These are phyloP conservation scores for Microctenopoma steveboyesi DNA, from an alignment of 2,797 vertebrate species.

Conservation along the genomic window DNA sequence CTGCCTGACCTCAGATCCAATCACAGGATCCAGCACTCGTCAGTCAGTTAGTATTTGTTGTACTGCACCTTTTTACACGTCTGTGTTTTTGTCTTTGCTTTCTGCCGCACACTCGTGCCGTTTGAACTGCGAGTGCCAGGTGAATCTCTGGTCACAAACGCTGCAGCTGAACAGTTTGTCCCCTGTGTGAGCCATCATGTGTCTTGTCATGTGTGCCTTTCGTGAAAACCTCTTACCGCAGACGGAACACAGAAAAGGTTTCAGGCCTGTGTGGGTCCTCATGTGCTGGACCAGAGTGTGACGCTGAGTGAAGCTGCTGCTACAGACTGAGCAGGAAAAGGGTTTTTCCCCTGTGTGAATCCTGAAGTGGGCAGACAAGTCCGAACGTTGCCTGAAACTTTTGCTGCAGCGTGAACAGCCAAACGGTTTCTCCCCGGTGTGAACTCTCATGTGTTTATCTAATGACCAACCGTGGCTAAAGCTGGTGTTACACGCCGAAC, in stretches of 20 bases:
- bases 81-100: neutral
- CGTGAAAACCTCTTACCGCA: neutral
- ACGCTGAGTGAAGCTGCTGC: slow-evolving; percentile 3
- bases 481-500: slow-evolving; percentile 8
- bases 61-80: too few relatives aligned
- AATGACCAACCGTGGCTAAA: slow-evolving; percentile 31
- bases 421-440: slow-evolving; percentile 15
- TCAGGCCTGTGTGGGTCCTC: neutral
- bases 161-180: neutral
- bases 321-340: slow-evolving; percentile 5
- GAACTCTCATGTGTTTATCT: slow-evolving; percentile 27
- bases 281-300: slow-evolving; percentile 24
- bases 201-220: slow-evolving; percentile 2
- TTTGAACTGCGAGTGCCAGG: neutral
- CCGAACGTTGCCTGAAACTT: too few relatives aligned
- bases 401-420: too few relatives aligned
- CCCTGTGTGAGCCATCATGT: slow-evolving; percentile 13
- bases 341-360: too few relatives aligned
- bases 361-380: too few relatives aligned
- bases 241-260: neutral
- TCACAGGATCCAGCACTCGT: too few relatives aligned
- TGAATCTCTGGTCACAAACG: neutral
- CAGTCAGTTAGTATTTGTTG: too few relatives aligned
- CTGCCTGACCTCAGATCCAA: too few relatives aligned
- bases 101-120: slow-evolving; percentile 3